These are phyloP conservation scores for Epinotia ramella DNA, from an alignment of 2,888 invertebrate species.

Conservation along the genomic window DNA sequence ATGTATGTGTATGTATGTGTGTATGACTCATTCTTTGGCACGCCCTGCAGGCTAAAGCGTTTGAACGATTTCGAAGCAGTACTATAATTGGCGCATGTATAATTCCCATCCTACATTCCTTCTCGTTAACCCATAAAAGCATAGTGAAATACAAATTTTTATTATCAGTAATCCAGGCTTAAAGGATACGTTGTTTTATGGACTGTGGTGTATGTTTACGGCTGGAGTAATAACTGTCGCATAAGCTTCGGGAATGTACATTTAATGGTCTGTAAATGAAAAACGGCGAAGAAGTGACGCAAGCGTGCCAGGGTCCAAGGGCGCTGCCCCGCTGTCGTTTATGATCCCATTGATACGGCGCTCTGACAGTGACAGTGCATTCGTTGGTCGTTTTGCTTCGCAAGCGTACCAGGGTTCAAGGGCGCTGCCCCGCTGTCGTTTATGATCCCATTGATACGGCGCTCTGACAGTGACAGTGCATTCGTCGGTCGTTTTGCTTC, in stretches of 20 bases:
- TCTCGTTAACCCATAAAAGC: background rate
- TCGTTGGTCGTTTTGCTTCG: background rate
- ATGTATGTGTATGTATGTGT: too few species aligned
- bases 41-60: too few species aligned
- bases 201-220: conserved; percentile 65
- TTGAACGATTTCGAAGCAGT: too few species aligned
- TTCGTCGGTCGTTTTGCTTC: too few species aligned
- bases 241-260: conserved; percentile 62
- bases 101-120: too few species aligned
- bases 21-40: too few species aligned
- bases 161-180: conserved; percentile 47
- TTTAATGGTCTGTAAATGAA: conserved; percentile 77
- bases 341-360: conserved; percentile 56
- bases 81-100: too few species aligned
- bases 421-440: conserved; percentile 54
- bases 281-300: conserved; percentile 63
- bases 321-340: conserved; percentile 54
- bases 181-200: conserved; percentile 50
- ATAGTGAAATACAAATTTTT: conserved; percentile 41
- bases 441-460: conserved; percentile 57
- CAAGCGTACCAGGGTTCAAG: conserved; percentile 53
- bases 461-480: conserved; percentile 10
- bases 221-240: conserved; percentile 64
- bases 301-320: conserved; percentile 54
- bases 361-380: conserved; percentile 7